phyloP scores from a whole-genome alignment of 2,888 invertebrate genomes.

The Hofmannophila pseudospretella region DNA sequence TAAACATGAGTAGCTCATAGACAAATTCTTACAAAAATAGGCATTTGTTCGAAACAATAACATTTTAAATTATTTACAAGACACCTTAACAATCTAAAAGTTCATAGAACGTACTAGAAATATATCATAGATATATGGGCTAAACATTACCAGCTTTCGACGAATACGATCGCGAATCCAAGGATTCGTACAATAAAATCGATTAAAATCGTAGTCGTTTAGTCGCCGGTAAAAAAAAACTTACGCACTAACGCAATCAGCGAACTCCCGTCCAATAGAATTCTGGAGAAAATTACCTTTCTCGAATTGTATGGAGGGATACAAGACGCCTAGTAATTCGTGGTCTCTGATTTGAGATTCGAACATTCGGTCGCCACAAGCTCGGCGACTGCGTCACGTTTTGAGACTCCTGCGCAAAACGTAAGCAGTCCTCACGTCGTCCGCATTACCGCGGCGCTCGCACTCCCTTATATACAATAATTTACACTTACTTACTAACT shows the following conservation, averaged over 20 bases:
- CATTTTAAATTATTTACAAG: conserved; percentile 44
- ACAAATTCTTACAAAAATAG: background rate
- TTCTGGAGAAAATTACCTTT: conserved; percentile 78
- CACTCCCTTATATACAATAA: conserved; percentile 42
- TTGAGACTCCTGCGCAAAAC: conserved; percentile 50
- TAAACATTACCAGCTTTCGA: conserved; percentile 85
- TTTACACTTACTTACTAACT: conserved; percentile 38
- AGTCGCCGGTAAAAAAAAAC: conserved; percentile 67
- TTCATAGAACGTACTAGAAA: conserved; percentile 98
- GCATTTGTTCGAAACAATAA: background rate
- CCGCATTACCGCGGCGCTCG: conserved; percentile 73
- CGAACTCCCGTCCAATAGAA: conserved; percentile 61
- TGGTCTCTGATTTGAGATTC: conserved; percentile 25
- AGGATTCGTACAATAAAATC: conserved; percentile 26
- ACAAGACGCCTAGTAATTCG: conserved; percentile 46
- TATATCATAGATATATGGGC: conserved; percentile 99
- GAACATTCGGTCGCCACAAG: conserved; percentile 45
- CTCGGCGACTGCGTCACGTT: conserved; percentile 47
- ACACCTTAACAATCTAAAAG: conserved; percentile 68
- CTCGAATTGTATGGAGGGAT: conserved; percentile 71
- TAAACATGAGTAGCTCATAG: background rate
- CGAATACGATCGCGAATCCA: conserved; percentile 29
- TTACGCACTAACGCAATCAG: conserved; percentile 53
- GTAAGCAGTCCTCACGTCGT: conserved; percentile 45
- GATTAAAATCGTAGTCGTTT: conserved; percentile 34